Conservation (phyloP, 2,113 vertebrate genomes). For the Fulica atra region DNA sequence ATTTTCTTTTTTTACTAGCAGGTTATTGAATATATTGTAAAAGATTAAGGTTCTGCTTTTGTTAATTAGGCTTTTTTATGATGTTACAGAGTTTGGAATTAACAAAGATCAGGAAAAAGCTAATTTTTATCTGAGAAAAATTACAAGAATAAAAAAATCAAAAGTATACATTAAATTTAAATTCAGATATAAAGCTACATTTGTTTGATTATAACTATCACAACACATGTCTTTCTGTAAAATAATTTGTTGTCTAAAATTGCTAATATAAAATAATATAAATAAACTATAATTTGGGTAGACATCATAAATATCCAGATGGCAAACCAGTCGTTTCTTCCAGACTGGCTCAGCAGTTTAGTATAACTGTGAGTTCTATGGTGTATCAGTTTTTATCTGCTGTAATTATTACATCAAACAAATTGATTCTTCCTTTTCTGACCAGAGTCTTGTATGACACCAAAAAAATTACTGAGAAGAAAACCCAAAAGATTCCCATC, state of each 20-base stretch:
- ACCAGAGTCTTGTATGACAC: not conserved
- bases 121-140: slow-evolving; percentile 56
- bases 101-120: slow-evolving; percentile 48
- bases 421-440: not conserved
- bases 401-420: not conserved
- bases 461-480: not conserved
- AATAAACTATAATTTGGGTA: not conserved
- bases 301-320: slow-evolving; percentile 16
- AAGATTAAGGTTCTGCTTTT: slow-evolving; percentile 52
- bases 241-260: not conserved
- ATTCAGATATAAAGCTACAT: not conserved
- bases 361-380: not conserved
- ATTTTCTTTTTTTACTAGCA: slow-evolving; percentile 30
- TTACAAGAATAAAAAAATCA: slow-evolving; percentile 4
- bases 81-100: slow-evolving; percentile 65
- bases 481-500: not conserved
- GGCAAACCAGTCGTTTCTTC: not conserved
- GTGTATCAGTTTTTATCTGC: not conserved
- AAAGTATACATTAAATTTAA: not conserved
- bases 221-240: not conserved
- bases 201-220: slow-evolving; percentile 7
- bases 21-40: slow-evolving; percentile 60
- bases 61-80: slow-evolving; percentile 61
- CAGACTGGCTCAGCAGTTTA: not conserved
- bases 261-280: not conserved